A percentile compares a stretch with the other conserved stretches of the same genome.
These are phyloP conservation scores for Macheiramphus alcinus DNA, from an alignment of 2,113 vertebrate genomes.

Conservation along the genomic window DNA sequence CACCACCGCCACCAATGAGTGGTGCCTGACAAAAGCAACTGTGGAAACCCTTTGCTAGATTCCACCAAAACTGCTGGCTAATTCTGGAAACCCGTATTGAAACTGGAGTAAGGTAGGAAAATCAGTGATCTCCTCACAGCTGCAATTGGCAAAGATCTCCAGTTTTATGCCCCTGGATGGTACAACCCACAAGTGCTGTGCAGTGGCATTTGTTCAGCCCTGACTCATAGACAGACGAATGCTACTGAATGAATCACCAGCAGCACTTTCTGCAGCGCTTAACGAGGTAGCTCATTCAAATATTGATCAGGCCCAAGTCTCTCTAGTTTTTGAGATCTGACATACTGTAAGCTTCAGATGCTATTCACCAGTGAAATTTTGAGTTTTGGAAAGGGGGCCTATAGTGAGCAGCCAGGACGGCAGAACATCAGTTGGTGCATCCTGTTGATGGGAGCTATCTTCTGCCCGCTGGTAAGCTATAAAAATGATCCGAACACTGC, in stretches of 20 bases:
- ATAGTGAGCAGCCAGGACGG: neutral
- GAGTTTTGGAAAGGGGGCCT: neutral
- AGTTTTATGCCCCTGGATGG: neutral
- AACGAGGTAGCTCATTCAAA: slow-evolving; percentile 33
- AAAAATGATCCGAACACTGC: neutral
- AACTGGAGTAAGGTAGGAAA: neutral
- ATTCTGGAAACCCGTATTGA: neutral
- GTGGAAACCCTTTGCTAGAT: neutral
- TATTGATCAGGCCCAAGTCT: neutral
- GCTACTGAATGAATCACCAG: slow-evolving; percentile 47
- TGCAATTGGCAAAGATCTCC: neutral
- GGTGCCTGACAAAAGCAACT: neutral
- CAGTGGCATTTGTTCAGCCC: slow-evolving; percentile 50
- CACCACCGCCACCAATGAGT: neutral
- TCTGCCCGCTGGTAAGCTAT: neutral
- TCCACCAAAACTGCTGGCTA: neutral
- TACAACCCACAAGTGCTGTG: neutral
- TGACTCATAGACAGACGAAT: slow-evolving; percentile 47
- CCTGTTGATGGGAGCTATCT: neutral
- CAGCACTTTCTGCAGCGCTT: slow-evolving; percentile 31
- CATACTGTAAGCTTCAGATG: neutral
- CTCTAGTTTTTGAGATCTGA: neutral
- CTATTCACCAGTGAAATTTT: neutral
- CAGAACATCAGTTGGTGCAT: neutral
- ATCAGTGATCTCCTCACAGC: neutral